Conservation (phyloP, 2,113 vertebrate genomes). For the Sylvilagus bachmani region DNA sequence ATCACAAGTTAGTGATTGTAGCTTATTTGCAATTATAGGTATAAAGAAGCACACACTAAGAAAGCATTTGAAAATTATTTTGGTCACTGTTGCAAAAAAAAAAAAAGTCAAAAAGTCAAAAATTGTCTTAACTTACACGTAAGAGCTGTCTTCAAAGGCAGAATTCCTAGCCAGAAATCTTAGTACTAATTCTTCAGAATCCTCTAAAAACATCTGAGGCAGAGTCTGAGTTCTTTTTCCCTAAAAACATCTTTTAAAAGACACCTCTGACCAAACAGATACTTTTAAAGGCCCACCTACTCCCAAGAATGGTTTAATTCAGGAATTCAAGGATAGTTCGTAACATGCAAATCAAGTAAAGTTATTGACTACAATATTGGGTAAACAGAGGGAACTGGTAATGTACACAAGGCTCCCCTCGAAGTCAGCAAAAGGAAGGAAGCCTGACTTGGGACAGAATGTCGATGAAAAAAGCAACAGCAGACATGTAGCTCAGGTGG, state of each 20-base stretch:
- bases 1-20: neutral
- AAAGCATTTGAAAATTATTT: constrained; percentile 14
- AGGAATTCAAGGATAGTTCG: neutral
- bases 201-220: neutral
- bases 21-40: neutral
- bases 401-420: neutral
- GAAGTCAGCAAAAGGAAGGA: neutral
- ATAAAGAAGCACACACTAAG: neutral
- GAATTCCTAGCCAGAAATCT: neutral
- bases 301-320: neutral
- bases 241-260: neutral
- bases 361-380: neutral
- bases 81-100: neutral
- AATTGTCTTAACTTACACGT: neutral
- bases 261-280: neutral
- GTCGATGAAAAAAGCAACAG: neutral
- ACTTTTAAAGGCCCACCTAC: neutral
- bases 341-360: neutral
- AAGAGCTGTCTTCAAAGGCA: neutral
- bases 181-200: neutral
- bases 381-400: constrained; percentile 6
- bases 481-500: neutral
- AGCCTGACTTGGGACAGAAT: neutral
- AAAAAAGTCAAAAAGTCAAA: neutral
- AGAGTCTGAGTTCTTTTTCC: neutral